Evolutionary conservation across 2,797 vertebrate genomes (phyloP), one percentile per base, ranked within the genome.

Genomic region (Hyperoplus lanceolatus): DNA sequence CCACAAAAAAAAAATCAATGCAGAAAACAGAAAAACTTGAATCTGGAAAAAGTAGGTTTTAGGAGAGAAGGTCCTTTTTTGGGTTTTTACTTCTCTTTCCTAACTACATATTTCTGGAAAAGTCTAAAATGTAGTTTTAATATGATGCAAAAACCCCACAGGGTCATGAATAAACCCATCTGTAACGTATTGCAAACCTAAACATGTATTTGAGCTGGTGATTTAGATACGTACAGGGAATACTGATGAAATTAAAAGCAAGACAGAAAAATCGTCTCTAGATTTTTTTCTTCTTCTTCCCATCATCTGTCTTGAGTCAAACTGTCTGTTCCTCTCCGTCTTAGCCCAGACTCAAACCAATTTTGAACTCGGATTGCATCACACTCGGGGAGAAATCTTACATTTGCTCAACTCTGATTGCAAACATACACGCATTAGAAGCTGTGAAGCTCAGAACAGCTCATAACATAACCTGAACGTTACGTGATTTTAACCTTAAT

Each of bases 221-320:
- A 68, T 72, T 75, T 68, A 9, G 73, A 58, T 51, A 60, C 4
- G 0, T 49, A 73, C 48, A 58, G 48, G 59, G 75, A 84, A 85
- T 80, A 81, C 77, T 82, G 82, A 88, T 84, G 80, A 87, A 84
- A 85, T 85, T 38, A 84, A 80, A 2, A 77, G 84, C 67, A 88
- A 85, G 79, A 38, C 57, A 46, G 18, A 62, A 65, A 82, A 48
- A 39, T 29, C 8, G 56, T 41, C 39, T n/a, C 48, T 55, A 4
- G 29, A 29, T 29, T 48, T 75, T 75, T 70, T 8, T 7, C 53
- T 67, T 3, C 29, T 29, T 75, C n/a, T 59, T 49, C 9, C 59
- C 41, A 62, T 69, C 64, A 45, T 45, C 51, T 72, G 39, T 62
- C 46, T 56, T 58, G 75, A 73, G 68, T 66, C 36, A 49, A 74